Conservation (phyloP, 2,888 invertebrate species). For the Metellina segmentata region DNA sequence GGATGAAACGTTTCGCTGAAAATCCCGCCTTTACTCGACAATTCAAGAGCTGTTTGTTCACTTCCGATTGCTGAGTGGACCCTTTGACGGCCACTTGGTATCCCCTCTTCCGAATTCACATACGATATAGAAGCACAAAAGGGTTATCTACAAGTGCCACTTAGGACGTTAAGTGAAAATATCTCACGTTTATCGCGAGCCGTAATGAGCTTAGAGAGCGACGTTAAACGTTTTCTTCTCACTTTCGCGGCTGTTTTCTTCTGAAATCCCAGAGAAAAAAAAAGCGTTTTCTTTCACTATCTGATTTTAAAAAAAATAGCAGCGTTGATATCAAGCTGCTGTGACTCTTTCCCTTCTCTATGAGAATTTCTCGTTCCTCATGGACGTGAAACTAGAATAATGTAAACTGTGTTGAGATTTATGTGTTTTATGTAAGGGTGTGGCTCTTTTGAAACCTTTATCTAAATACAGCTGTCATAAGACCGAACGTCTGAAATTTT, state of each 20-base stretch:
- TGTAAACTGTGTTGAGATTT: too few species aligned
- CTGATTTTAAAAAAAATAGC: too few species aligned
- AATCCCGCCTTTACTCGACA: too few species aligned
- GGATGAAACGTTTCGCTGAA: too few species aligned
- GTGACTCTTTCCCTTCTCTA: background rate
- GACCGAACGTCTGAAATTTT: too few species aligned
- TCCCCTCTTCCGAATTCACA: background rate
- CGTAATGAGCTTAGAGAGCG: constrained; percentile 49
- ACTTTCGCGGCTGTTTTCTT: background rate
- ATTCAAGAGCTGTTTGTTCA: too few species aligned
- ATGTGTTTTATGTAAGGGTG: too few species aligned
- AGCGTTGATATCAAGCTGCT: background rate
- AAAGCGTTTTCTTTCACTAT: background rate
- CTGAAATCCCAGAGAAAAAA: background rate
- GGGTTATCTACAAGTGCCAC: constrained; percentile 57
- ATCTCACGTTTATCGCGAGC: constrained; percentile 33
- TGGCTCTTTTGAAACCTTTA: too few species aligned
- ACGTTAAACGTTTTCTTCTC: constrained; percentile 56
- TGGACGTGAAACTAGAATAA: too few species aligned
- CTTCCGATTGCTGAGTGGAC: too few species aligned
- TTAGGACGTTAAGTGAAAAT: constrained; percentile 54
- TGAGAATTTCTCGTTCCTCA: constrained; percentile 17
- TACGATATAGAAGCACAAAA: constrained; percentile 15
- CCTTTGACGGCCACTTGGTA: too few species aligned
- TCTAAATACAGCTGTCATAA: too few species aligned